These are phyloP conservation scores for Caenorhabditis elegans DNA, from an alignment of 1,140 invertebrate genomes.

Conservation along the genomic window DNA sequence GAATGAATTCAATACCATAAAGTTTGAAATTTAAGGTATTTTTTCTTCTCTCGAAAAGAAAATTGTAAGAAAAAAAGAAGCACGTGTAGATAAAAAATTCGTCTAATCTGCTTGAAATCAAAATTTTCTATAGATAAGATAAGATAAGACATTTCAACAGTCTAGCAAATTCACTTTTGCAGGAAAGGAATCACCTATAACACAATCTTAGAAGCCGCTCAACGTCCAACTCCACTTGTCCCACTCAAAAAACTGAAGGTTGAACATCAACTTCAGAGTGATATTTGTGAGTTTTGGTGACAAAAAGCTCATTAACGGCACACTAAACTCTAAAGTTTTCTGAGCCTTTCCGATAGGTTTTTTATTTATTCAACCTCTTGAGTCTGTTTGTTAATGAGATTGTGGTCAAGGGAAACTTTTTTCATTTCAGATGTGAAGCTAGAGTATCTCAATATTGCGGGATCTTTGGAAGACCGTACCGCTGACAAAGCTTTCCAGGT, in stretches of 20 bases:
- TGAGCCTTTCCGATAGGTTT: background rate
- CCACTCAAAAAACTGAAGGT: slow-evolving; percentile 1
- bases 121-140: no score
- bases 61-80: background rate
- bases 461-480: slow-evolving; percentile 37
- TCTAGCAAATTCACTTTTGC: background rate
- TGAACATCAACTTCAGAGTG: background rate
- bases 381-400: background rate
- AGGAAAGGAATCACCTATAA: slow-evolving; percentile 7
- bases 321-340: background rate
- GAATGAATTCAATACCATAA: no score
- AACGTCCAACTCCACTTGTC: slow-evolving; percentile 6
- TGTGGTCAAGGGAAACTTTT: background rate
- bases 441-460: slow-evolving; percentile 44
- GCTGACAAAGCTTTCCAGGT: slow-evolving; percentile 29
- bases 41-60: background rate
- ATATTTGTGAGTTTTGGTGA: background rate
- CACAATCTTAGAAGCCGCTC: slow-evolving; percentile 20
- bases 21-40: background rate
- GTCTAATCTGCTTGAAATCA: no score
- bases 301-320: slow-evolving; percentile 12
- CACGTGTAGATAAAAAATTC: background rate
- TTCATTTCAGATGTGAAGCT: slow-evolving; percentile 42
- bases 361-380: background rate
- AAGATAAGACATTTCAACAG: no score